A percentile compares a stretch with the other conserved stretches of the same genome.
These are phyloP conservation scores for Pantherophis alleghaniensis DNA, from an alignment of 2,797 vertebrate species.

Conservation along the genomic window DNA sequence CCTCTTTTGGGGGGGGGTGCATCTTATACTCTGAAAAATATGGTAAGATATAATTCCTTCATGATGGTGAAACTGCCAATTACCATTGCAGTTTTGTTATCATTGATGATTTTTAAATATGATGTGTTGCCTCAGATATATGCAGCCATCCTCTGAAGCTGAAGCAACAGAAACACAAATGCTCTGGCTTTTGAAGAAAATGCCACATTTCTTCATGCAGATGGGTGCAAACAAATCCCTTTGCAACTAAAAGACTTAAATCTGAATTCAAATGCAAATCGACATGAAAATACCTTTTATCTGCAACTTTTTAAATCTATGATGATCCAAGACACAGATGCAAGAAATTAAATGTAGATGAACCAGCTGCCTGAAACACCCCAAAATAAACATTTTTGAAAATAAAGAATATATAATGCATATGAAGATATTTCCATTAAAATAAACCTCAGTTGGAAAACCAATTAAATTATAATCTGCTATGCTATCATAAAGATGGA, in stretches of 20 bases:
- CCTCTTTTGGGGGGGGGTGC: no score
- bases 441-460: conserved; percentile 4
- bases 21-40: no score
- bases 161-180: background rate
- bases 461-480: conserved; percentile 15
- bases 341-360: background rate
- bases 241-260: background rate
- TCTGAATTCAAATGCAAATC: background rate
- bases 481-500: conserved; percentile 1
- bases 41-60: background rate
- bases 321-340: background rate
- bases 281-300: background rate
- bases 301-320: conserved; percentile 1
- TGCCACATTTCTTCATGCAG: background rate
- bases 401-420: background rate
- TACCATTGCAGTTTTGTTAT: background rate
- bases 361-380: background rate
- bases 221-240: background rate
- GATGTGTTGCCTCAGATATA: background rate
- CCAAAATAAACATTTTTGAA: background rate
- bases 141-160: background rate
- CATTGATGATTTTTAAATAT: background rate
- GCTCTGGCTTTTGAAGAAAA: background rate
- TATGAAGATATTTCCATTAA: background rate
- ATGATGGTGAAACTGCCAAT: background rate